phyloP scores from a whole-genome alignment of 2,113 vertebrate species.

The Malurus elegans region DNA sequence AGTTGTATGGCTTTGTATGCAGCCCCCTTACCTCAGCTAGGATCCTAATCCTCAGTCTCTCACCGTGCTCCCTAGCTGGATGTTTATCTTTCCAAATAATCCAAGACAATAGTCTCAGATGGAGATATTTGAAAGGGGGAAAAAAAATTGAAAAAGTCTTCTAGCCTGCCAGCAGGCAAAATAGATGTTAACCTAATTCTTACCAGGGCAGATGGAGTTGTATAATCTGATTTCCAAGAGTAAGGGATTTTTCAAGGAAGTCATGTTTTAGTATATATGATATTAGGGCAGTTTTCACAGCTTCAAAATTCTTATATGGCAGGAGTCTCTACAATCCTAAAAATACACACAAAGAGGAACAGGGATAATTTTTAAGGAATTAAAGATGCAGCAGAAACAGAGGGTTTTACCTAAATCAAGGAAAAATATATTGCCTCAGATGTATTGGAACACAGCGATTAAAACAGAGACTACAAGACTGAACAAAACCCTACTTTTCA shows the following conservation, averaged over 20 bases:
- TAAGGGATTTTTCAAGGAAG: background rate
- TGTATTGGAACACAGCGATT: background rate
- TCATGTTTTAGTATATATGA: background rate
- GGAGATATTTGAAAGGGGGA: background rate
- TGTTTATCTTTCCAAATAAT: background rate
- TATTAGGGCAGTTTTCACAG: background rate
- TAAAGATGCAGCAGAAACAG: background rate
- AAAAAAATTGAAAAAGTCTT: background rate
- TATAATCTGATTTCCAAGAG: slow-evolving; percentile 18
- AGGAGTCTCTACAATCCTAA: background rate
- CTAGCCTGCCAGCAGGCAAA: background rate
- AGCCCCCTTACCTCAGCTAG: background rate
- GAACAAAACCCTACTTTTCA: background rate
- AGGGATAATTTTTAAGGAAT: background rate
- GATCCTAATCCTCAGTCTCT: background rate
- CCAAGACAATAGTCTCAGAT: background rate
- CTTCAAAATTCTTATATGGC: background rate
- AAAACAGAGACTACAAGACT: background rate
- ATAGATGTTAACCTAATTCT: slow-evolving; percentile 20
- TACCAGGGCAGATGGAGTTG: background rate
- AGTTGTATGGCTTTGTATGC: background rate
- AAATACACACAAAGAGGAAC: background rate
- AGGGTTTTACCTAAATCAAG: accelerated
- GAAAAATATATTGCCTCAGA: background rate
- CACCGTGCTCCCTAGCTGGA: accelerated